Conservation (phyloP, 2,888 invertebrate species). For the Buathra laborator region DNA sequence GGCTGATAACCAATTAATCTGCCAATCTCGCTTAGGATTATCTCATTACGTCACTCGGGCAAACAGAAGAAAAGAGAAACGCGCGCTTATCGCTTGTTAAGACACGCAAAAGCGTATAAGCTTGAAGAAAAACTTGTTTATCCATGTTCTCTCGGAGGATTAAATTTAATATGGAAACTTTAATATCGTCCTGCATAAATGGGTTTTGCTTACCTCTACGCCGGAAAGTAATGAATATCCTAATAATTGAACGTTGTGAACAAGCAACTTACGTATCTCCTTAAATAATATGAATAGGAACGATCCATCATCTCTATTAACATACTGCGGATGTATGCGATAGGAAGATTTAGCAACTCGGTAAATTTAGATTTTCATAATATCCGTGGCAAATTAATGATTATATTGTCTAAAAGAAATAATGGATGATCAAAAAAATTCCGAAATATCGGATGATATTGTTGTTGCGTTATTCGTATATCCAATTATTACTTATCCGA, state of each 20-base stretch:
- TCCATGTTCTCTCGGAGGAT: conserved; percentile 60
- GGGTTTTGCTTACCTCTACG: conserved; percentile 7
- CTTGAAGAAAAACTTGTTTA: conserved; percentile 48
- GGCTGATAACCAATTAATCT: conserved; percentile 76
- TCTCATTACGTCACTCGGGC: conserved; percentile 70
- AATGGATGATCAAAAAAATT: not conserved
- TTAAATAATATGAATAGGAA: not conserved
- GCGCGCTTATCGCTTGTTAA: conserved; percentile 69
- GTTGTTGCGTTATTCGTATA: no score
- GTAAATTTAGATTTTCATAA: not conserved
- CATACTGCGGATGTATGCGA: not conserved
- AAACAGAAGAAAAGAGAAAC: conserved; percentile 32
- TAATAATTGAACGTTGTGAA: not conserved
- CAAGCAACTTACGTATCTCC: not conserved
- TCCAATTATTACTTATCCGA: no score
- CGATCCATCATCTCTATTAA: not conserved
- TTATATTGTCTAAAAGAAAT: not conserved
- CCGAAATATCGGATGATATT: not conserved
- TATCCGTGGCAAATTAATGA: not conserved
- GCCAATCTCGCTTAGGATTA: conserved; percentile 73
- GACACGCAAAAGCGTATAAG: conserved; percentile 46
- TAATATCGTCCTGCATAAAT: not conserved
- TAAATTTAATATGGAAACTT: conserved; percentile 45
- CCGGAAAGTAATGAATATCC: not conserved
- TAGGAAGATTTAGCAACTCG: not conserved